Conservation (phyloP, 2,797 vertebrate species). For the Spondyliosoma cantharus region DNA sequence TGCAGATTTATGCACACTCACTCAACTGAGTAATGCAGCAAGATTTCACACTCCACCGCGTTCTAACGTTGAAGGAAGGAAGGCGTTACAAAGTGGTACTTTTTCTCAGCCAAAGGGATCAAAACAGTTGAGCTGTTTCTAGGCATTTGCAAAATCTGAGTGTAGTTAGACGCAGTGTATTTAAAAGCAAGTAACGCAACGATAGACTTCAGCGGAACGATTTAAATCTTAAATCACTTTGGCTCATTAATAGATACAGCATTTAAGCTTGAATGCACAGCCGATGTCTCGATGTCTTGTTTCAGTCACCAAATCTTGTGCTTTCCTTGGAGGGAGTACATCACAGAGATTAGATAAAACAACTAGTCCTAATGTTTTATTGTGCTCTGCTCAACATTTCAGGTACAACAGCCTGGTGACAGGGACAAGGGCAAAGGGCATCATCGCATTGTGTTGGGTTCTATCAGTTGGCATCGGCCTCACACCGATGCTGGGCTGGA, state of each 20-base stretch:
- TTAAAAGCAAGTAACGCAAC: neutral
- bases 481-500: constrained; percentile 96
- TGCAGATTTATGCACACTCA: neutral
- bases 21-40: neutral
- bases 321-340: constrained; percentile 5
- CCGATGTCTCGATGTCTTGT: constrained; percentile 18
- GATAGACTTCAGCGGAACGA: neutral
- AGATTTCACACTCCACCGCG: neutral
- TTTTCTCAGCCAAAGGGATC: neutral
- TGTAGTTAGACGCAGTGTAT: neutral
- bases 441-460: constrained; percentile 95
- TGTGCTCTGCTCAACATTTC: constrained; percentile 52
- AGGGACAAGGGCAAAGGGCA: constrained; percentile 88
- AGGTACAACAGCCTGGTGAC: constrained; percentile 98
- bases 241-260: constrained; percentile 18
- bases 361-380: neutral
- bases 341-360: constrained; percentile 44
- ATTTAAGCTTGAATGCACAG: constrained; percentile 23
- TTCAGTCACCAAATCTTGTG: constrained; percentile 44
- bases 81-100: neutral
- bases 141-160: neutral
- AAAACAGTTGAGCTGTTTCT: neutral
- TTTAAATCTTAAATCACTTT: neutral
- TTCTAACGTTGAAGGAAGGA: neutral
- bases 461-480: constrained; percentile 93